Evolutionary conservation across 2,797 vertebrate species (phyloP), one percentile per base, ranked within the genome.

Genomic region (Alectoris magna): DNA sequence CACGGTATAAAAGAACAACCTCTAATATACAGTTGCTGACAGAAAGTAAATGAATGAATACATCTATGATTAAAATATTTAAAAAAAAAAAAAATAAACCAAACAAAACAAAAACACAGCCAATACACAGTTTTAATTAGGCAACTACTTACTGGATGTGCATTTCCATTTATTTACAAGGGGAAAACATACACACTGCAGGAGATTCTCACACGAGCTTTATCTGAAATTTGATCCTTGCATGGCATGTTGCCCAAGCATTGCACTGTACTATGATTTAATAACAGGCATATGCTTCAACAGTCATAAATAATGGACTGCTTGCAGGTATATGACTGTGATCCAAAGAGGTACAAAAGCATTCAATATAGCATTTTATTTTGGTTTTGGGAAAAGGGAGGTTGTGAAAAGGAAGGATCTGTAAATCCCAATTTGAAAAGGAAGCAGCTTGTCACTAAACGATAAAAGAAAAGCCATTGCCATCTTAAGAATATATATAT

Each of bases 141-240:
- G 66, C 31, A 70, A 44, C 26, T 59, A 70, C 43, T 66, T 79
- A 34, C 29, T 90, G 21, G n/a, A 86, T 39, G 49, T 5, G 6
- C 58, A 90, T 44, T 91, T 81, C 55, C 90, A 88, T 80, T 78
- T 79, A 90, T 67, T 92, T 90, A 91, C 41, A 70, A 63, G 87
- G 60, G 48, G 73, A 87, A 86, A 88, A 31, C 79, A 51, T 46
- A 81, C 82, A 75, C 51, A 70, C 31, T 31, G 39, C 34, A 73
- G 56, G 56, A 94, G 81, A 94, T 67, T 87, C 81, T 75, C 72
- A 4, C 4, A 39, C 38, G 81, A 93, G 75, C 56, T 90, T 79
- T n/a, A 96, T 70, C 78, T 76, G 88, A 74, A 79, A 95, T 79
- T 18, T 70, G 77, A 96, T 84, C 71, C 48, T 84, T 55, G 59